A percentile compares a stretch with the other conserved stretches of the same genome.
phyloP scores from a whole-genome alignment of 2,113 vertebrate species.

The Physeter macrocephalus region DNA sequence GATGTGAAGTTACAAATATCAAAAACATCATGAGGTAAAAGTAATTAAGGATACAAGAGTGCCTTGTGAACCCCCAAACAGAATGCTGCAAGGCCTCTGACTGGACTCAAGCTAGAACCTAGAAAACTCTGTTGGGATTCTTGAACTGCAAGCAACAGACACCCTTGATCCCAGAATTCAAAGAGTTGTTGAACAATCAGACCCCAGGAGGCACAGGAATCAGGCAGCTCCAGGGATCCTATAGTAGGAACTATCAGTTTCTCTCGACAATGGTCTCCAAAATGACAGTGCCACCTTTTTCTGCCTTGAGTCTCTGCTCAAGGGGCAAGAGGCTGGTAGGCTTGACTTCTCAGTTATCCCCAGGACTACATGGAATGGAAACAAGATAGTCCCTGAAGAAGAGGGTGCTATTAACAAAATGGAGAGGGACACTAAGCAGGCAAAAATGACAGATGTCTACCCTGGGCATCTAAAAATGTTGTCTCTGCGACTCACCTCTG shows the following conservation, averaged over 20 bases:
- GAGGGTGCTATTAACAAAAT: background rate
- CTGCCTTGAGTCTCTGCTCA: background rate
- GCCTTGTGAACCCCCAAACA: background rate
- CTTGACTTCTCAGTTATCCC: background rate
- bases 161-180: background rate
- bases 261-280: background rate
- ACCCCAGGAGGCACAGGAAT: background rate
- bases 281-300: background rate
- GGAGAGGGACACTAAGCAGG: background rate
- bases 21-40: background rate
- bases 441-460: background rate
- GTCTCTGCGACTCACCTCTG: background rate
- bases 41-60: background rate
- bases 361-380: background rate
- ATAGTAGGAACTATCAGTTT: background rate
- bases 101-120: background rate
- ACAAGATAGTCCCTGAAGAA: background rate
- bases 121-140: background rate
- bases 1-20: background rate
- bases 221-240: background rate
- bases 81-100: background rate
- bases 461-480: background rate
- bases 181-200: background rate
- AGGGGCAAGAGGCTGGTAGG: background rate
- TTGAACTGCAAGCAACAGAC: background rate